Conservation (phyloP, 2,888 invertebrate species). For the Adelphocoris suturalis region DNA sequence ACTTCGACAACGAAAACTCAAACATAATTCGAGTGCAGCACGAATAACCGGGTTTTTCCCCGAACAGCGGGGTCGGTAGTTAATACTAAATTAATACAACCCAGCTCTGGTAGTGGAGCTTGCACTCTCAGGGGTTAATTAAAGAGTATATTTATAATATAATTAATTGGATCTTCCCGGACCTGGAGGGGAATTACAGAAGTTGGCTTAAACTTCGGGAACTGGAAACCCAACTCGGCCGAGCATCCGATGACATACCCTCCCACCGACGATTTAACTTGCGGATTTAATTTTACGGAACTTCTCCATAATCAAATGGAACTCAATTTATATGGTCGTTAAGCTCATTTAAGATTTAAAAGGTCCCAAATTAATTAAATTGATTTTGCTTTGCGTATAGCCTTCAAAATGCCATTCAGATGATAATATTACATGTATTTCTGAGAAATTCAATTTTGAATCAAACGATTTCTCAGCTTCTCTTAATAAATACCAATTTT, state of each 20-base stretch:
- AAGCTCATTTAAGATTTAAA: background rate
- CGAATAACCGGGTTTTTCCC: background rate
- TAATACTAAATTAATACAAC: background rate
- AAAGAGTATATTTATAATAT: conserved; percentile 34
- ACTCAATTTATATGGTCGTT: background rate
- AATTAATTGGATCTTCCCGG: conserved; percentile 23
- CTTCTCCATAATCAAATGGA: background rate
- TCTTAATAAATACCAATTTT: too few species aligned
- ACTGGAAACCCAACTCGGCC: conserved; percentile 21
- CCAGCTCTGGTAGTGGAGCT: background rate
- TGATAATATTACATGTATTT: too few species aligned
- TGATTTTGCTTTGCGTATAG: too few species aligned
- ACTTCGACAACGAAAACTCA: too few species aligned
- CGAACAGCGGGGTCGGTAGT: background rate
- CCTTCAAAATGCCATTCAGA: too few species aligned
- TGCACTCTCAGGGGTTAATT: background rate
- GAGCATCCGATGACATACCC: conserved; percentile 8
- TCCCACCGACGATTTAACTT: background rate
- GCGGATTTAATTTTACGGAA: background rate
- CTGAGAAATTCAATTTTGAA: too few species aligned
- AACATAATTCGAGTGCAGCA: too few species aligned
- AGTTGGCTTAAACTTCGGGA: conserved; percentile 14
- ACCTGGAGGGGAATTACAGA: background rate
- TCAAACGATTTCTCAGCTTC: too few species aligned
- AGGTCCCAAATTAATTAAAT: too few species aligned